Percentiles rank a stretch among this genome's conserved stretches.
Conservation (phyloP, 2,888 invertebrate genomes). For the Lampropteryx suffumata region DNA sequence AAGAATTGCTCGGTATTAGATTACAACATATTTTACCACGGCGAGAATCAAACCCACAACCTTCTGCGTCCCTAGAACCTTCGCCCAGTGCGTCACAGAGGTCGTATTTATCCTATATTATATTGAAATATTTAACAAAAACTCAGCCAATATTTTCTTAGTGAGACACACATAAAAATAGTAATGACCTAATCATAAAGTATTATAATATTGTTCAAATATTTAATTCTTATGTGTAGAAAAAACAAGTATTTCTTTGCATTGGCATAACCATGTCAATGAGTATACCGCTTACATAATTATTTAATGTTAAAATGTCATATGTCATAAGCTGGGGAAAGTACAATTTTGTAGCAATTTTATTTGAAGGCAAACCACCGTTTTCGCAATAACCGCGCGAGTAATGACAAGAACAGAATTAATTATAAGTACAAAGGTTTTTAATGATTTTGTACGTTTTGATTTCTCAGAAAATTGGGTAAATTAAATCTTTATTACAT, state of each 20-base stretch:
- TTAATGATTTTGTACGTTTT: too few species aligned
- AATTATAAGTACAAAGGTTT: too few species aligned
- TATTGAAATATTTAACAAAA: too few species aligned
- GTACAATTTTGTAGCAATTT: constrained; percentile 7
- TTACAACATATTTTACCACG: too few species aligned
- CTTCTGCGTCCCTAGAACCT: too few species aligned
- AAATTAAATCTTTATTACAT: neutral
- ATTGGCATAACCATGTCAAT: neutral
- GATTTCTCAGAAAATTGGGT: too few species aligned
- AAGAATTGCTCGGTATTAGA: too few species aligned
- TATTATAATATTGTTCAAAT: constrained; percentile 3
- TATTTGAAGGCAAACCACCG: neutral
- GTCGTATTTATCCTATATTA: too few species aligned
- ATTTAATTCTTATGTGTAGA: neutral
- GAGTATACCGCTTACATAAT: constrained; percentile 5
- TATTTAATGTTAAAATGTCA: constrained; percentile 13
- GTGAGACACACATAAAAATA: constrained; percentile 14
- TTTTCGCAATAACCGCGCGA: too few species aligned
- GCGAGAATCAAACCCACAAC: too few species aligned
- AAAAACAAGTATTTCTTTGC: constrained; percentile 1
- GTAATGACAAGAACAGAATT: too few species aligned
- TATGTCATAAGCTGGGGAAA: constrained; percentile 6
- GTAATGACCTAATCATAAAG: constrained; percentile 9
- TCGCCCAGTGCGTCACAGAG: too few species aligned
- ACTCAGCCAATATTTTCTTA: neutral